Conservation (phyloP, 64 coral and sea anemone genomes). For the Trachythela sp. region DNA sequence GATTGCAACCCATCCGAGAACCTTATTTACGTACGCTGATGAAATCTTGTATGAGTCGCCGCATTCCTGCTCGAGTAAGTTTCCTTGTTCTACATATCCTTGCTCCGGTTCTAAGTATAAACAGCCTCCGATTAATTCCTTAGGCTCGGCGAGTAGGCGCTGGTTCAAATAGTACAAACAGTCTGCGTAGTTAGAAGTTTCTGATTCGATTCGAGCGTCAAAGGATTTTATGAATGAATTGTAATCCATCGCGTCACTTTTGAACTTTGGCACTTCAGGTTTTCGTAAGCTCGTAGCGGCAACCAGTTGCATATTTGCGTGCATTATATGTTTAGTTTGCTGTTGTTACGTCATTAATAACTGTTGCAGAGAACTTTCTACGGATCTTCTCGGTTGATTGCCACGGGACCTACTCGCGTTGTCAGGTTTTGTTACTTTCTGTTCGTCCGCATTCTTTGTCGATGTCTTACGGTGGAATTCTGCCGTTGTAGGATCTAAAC, state of each 20-base stretch:
- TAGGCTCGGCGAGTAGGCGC: conserved; percentile 44
- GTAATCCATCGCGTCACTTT: conserved; percentile 29
- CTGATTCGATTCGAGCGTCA: neutral
- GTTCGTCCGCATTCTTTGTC: no score
- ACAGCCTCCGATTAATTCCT: neutral
- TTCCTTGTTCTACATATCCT: conserved; percentile 19
- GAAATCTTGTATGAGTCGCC: conserved; percentile 48
- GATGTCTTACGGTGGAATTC: neutral
- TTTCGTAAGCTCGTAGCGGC: conserved; percentile 47
- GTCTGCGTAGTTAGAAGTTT: neutral
- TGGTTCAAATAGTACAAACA: conserved; percentile 44
- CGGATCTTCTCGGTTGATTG: neutral
- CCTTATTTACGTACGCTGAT: neutral
- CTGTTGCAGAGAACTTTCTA: neutral
- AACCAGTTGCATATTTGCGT: conserved; percentile 33
- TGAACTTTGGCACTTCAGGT: conserved; percentile 36
- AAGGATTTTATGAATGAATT: conserved; percentile 23
- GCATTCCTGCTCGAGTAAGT: conserved; percentile 34
- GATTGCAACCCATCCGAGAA: neutral
- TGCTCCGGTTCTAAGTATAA: neutral
- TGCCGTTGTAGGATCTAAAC: no score
- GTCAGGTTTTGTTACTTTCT: no score
- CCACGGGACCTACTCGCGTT: no score
- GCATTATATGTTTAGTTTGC: conserved; percentile 50
- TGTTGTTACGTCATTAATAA: conserved; percentile 12